Conservation (phyloP, 2,113 vertebrate genomes). For the Tachycineta bicolor region DNA sequence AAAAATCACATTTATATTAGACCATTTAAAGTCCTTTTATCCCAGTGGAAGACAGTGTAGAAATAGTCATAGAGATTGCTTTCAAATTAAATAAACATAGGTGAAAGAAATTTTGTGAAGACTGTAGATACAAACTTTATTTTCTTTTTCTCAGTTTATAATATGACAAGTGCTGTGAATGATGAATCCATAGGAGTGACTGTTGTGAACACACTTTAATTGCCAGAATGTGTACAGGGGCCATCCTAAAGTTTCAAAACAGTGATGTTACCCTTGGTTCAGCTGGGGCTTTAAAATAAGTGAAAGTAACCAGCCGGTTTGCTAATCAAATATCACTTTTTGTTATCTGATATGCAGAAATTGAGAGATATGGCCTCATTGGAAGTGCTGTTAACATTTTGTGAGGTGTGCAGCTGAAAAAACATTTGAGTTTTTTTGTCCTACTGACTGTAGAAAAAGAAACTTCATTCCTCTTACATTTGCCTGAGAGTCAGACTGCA, state of each 20-base stretch:
- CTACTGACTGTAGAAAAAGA: not conserved
- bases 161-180: not conserved
- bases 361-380: not conserved
- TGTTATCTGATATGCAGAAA: conserved; percentile 21
- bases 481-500: not conserved
- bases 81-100: not conserved
- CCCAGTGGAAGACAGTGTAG: not conserved
- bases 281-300: not conserved
- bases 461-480: not conserved
- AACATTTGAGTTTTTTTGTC: conserved; percentile 29
- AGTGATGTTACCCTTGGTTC: not conserved
- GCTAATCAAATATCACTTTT: not conserved
- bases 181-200: not conserved
- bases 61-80: not conserved
- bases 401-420: conserved; percentile 25
- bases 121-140: not conserved
- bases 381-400: not conserved
- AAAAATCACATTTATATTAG: not conserved
- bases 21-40: not conserved
- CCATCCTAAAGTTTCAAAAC: not conserved
- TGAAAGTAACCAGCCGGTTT: not conserved
- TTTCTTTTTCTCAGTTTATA: not conserved
- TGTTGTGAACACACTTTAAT: not conserved
- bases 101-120: not conserved
- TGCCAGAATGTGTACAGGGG: not conserved